These are phyloP conservation scores for Dichetophora obliterata DNA, from an alignment of 2,888 invertebrate species.

Conservation along the genomic window DNA sequence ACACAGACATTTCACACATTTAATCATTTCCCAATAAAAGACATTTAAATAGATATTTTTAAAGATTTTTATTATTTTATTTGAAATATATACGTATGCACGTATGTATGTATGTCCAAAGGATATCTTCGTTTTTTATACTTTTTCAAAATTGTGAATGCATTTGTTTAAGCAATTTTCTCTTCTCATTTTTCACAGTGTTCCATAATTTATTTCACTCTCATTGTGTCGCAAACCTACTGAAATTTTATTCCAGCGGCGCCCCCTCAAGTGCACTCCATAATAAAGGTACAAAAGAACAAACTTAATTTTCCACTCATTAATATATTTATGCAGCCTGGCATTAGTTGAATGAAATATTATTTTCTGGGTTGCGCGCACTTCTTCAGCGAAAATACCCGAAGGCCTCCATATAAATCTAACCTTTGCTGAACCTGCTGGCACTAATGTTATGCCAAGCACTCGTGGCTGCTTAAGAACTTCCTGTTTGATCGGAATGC, in stretches of 20 bases:
- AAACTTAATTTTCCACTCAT: conserved; percentile 66
- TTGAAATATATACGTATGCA: too few relatives aligned
- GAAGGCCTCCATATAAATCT: conserved; percentile 37
- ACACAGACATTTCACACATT: too few relatives aligned
- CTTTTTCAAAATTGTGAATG: too few relatives aligned
- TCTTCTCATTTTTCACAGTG: not conserved
- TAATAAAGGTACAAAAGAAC: conserved; percentile 40
- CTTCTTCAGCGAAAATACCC: conserved; percentile 43
- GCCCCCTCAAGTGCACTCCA: conserved; percentile 35
- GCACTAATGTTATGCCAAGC: conserved; percentile 47
- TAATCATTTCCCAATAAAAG: too few relatives aligned
- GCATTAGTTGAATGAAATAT: conserved; percentile 65
- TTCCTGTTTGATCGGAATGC: conserved; percentile 69
- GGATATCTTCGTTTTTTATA: too few relatives aligned
- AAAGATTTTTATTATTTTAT: too few relatives aligned
- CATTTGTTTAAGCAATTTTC: too few relatives aligned
- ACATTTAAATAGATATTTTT: too few relatives aligned
- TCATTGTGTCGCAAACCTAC: too few relatives aligned
- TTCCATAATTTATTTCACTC: too few relatives aligned
- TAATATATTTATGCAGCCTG: conserved; percentile 63
- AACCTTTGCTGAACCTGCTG: conserved; percentile 14
- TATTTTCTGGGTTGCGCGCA: conserved; percentile 51
- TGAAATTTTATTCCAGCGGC: not conserved
- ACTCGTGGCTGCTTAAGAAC: conserved; percentile 61
- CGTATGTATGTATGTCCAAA: too few relatives aligned